Evolutionary conservation across 2,113 vertebrate species (phyloP), one percentile per base, ranked within the genome.

Genomic region (Trematomus loennbergii): DNA sequence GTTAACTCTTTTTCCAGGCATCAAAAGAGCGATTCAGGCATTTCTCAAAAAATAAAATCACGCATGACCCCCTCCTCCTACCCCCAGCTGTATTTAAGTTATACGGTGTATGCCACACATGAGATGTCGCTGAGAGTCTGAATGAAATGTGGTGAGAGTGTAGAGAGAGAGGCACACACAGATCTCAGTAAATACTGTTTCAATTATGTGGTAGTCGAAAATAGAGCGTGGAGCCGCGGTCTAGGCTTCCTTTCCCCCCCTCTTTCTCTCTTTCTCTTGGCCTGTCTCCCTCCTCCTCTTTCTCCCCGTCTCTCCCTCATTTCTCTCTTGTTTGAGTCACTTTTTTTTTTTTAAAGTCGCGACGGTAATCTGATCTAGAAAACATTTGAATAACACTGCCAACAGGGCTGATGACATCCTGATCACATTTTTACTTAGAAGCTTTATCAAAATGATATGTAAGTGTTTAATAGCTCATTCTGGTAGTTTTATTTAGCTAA

Each of bases 201-300:
- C 96, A 96, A 97, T 97, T 97, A 97, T 96, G 96, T 91, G 94
- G 95, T 92, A 94, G 95, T 95, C 88, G 88, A 96, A 97, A 96
- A 96, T 96, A 96, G 96, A 94, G 92, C 89, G 87, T 92, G 93
- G 95, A 96, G 96, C 91, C 91, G 94, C 93, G 94, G 96, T 96
- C 94, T 93, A 91, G 88, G 40, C 90, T 88, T 76, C 79, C 91
- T 86, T 59, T 63, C 62, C 46, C 78, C 65, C 55, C 54, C 58
- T 5, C 48, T 49, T 59, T 16, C 29, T 40, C 54, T 66, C 71
- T 18, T 5, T 58, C 66, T 68, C 58, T 70, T 48, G 55, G 46
- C 61, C 83, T 84, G 22, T 75, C 58, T 62, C 36, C 75, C 81
- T 69, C 73, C 62, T 15, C 67, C 68, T 53, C 57, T 53, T 22